Base-by-base conservation (phyloP, 2,797 vertebrate species). In the Anabacerthia variegaticeps region DNA sequence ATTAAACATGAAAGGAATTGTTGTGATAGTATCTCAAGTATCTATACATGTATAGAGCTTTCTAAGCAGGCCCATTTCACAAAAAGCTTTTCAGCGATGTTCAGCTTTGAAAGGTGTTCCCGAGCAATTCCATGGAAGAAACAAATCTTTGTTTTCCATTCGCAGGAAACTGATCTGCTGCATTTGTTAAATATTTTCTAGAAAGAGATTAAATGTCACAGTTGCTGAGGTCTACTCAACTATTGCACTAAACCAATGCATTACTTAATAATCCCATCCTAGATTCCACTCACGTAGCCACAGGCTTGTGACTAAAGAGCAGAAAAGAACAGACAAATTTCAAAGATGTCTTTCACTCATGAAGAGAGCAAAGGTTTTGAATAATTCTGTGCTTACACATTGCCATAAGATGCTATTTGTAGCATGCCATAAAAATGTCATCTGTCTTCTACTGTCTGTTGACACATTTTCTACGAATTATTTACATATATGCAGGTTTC, bases 171-270 rank as follows among this genome's bases (percentile, higher is more conserved):
- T 15, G 49, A 63, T 82, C 28, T 63, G 55, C 54, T 94, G 36
- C 20, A n/a, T 77, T 95, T 90, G 27, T 86, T 52, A 90, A 73
- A 61, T 84, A 30, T 84, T 95, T 85, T 93, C 52, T 87, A 84
- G 66, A 66, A 83, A 78, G 48, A 66, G 52, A 84, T 81, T 69
- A 63, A 88, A 81, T 75, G 46, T 73, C 66, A 59, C 51, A 69
- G n/a, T 44, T 44, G 21, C 75, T 73, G 82, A 65, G 32, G 16
- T 76, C 36, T 81, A 41, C 37, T 91, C 69, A 88, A 37, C 27
- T 62, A 37, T 14, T 74, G 26, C 52, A 56, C 23, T 54, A 55
- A 89, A 87, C 21, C 32, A 61, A 19, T 46, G 44, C 27, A 46
- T 72, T 43, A 6, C 52, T 51, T 62, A 51, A 74, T 46, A 76